Base-by-base conservation (phyloP, 2,888 invertebrate genomes). In the Apamea epomidion region DNA sequence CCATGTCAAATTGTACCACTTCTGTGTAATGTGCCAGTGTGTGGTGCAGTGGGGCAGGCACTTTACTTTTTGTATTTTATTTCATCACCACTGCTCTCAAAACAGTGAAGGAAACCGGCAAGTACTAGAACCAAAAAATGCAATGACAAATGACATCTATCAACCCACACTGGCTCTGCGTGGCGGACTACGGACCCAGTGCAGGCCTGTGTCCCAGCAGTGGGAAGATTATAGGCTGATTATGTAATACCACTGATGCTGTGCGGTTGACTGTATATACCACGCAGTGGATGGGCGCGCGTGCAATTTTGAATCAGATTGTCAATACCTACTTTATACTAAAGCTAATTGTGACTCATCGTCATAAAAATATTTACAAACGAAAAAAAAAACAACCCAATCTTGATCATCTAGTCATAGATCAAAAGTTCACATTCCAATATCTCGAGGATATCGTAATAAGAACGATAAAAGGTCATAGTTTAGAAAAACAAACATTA, bases 351-450 rank as follows among this genome's bases (percentile, higher is more conserved):
- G 2, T 3, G 51, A 32, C 6, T 54, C 25, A 32, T 10, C 8
- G 21, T 37, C 29, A 18, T 32, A 37, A 54, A n/a, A 54, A 71
- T 51, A 25, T 6, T 68, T 42, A 21, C 25, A 51, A 71, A 25
- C 8, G 21, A 42, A 73, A 29, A 73, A 14, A 42, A 37, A n/a
- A 72, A 2, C 21, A 45, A 3, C 16, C 2, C 6, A 12, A 54
- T 37, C n/a, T 54, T 25, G 16, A 71, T 29, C 70, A 51, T 70
- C 0, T 7, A 48, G 12, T 42, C 42, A 16, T 29, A 64, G 29
- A 29, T 45, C 65, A 64, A 45, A 42, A 65, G 65, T 74, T 74
- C 10, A 65, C 25, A 45, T 74, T 65, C 10, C 25, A 74, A 12
- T 45, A 6, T 64, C 29, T 45, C 60, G 29, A 73, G 12, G 14